Evolutionary conservation across 2,113 vertebrate genomes (phyloP), one percentile per base, ranked within the genome.

Genomic region (Okapia johnstoni): DNA sequence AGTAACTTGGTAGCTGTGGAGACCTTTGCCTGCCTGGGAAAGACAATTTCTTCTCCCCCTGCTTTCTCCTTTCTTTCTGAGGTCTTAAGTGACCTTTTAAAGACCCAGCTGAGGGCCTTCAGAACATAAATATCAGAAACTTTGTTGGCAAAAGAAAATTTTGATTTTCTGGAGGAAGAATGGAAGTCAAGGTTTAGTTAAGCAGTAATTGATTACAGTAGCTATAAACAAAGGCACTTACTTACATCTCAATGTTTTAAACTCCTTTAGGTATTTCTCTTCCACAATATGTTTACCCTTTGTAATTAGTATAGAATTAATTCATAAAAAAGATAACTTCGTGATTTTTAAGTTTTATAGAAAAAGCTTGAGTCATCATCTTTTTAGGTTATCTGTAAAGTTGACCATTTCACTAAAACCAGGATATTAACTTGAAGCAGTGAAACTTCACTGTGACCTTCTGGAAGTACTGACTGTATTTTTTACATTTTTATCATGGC

Each of bases 291-390:
- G 28, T 80, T 61, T 55, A 88, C 1, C 63, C 17, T 81, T 92
- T 76, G 4, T 95, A 90, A 58, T 58, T 85, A 48, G 46, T 33
- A 73, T 52, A 96, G 73, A 96, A 13, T 80, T 88, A 83, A 85
- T 85, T 76, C 25, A 87, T 43, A 60, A 76, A 9, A 93, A 93
- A 1, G 16, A 94, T 88, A 83, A 73, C 16, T 89, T 87, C n/a
- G 36, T 86, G 61, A 94, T 55, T 73, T 92, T 95, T 85, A 19
- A 81, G 43, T 94, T 60, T 95, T 92, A 33, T n/a, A 95, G 50
- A 88, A 88, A 84, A 57, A 33, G 6, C 21, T n/a, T 73, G 66
- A 90, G 26, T 77, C n/a, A 43, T 79, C 92, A 58, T 76, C 30
- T 80, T 40, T 93, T 19, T 79, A 19, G 43, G 25, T 84, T 70